Percentiles rank a stretch among this genome's conserved stretches.
Evolutionary conservation across 2,797 vertebrate species (phyloP).

Genomic region (Siniperca scherzeri): DNA sequence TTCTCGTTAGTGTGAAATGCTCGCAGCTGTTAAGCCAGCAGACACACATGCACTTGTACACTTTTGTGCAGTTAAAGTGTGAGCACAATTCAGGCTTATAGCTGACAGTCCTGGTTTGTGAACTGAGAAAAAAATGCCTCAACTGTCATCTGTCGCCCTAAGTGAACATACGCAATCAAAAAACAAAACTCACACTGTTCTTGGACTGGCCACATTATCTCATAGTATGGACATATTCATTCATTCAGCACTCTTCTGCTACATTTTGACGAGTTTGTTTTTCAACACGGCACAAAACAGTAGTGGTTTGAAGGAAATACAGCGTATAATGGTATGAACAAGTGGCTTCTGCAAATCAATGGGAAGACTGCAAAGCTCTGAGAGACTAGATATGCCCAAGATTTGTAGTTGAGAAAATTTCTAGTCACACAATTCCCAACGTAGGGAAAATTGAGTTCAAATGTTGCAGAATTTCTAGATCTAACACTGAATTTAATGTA

Average conservation of each 20-base stretch:
- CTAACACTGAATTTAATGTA: not conserved
- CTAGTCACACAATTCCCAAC: not conserved
- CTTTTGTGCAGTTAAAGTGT: not conserved
- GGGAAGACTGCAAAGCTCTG: not conserved
- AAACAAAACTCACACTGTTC: slow-evolving; percentile 7
- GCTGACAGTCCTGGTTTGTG: not conserved
- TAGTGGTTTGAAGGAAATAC: slow-evolving; percentile 22
- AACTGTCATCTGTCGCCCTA: slow-evolving; percentile 35
- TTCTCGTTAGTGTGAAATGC: slow-evolving; percentile 17
- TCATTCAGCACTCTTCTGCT: slow-evolving; percentile 7
- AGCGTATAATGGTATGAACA: slow-evolving; percentile 15
- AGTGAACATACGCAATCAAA: slow-evolving; percentile 27
- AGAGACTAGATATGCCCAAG: not conserved
- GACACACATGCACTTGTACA: slow-evolving; percentile 5
- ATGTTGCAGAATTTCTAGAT: not conserved
- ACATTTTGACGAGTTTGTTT: slow-evolving; percentile 44
- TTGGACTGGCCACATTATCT: slow-evolving; percentile 7
- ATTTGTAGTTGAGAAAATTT: not conserved
- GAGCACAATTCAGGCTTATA: not conserved
- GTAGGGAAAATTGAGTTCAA: not conserved
- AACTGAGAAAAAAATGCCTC: slow-evolving; percentile 19
- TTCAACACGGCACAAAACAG: slow-evolving; percentile 42
- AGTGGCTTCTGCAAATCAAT: slow-evolving; percentile 17
- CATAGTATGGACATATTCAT: slow-evolving; percentile 22
- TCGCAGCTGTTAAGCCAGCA: slow-evolving; percentile 9